Conservation (phyloP, 1,140 invertebrate genomes). For the Lepidurus packardi region DNA sequence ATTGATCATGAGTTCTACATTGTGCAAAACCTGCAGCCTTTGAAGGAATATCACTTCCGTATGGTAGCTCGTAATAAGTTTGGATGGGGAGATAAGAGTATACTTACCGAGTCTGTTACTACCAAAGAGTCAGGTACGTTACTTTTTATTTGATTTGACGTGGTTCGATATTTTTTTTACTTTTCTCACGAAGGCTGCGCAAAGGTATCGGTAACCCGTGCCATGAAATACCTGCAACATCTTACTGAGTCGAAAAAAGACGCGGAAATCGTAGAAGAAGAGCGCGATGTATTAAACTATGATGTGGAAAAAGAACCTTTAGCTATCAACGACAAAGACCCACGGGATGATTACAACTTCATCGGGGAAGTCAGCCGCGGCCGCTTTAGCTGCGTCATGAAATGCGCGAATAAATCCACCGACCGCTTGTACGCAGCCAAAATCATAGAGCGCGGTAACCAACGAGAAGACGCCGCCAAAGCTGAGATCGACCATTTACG, state of each 20-base stretch:
- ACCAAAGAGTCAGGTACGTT: conserved; percentile 57
- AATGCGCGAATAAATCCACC: conserved; percentile 67
- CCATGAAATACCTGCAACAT: conserved; percentile 76
- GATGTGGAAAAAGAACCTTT: conserved; percentile 63
- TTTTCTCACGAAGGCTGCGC: background rate
- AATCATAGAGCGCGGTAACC: conserved; percentile 56
- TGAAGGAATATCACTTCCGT: conserved; percentile 80
- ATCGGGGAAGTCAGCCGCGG: conserved; percentile 78
- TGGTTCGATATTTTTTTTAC: background rate
- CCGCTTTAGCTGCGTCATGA: conserved; percentile 74
- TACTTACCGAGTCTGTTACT: conserved; percentile 61
- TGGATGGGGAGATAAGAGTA: conserved; percentile 81
- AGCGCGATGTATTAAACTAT: conserved; percentile 58
- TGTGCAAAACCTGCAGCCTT: conserved; percentile 66
- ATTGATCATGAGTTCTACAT: conserved; percentile 92
- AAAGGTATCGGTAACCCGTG: conserved; percentile 63
- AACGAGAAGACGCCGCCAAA: conserved; percentile 52
- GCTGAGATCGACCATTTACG: conserved; percentile 73
- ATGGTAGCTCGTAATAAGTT: conserved; percentile 83
- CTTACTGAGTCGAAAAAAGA: conserved; percentile 70
- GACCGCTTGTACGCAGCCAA: conserved; percentile 66
- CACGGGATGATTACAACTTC: conserved; percentile 67
- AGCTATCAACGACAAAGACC: conserved; percentile 46
- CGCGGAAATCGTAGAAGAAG: conserved; percentile 50
- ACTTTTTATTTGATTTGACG: background rate